These are phyloP conservation scores for Sarotherodon lohbergeri DNA, from an alignment of 2,113 vertebrate genomes.

Conservation along the genomic window DNA sequence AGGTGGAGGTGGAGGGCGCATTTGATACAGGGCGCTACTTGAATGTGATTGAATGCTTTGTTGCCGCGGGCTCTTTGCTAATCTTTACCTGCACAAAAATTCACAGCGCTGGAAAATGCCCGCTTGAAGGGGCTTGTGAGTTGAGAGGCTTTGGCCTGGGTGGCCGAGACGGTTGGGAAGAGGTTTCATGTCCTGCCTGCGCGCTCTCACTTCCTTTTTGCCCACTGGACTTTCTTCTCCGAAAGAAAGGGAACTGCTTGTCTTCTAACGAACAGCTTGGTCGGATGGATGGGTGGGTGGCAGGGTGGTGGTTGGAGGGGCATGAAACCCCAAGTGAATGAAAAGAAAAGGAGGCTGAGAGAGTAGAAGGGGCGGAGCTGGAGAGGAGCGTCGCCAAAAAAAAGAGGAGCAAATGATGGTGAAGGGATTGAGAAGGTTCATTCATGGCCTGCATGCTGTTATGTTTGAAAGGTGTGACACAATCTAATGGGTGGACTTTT, in stretches of 20 bases:
- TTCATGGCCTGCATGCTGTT: slow-evolving; percentile 66
- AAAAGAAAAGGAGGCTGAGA: slow-evolving; percentile 46
- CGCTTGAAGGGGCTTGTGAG: slow-evolving; percentile 63
- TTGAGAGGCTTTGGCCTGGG: slow-evolving; percentile 65
- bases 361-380: slow-evolving; percentile 19
- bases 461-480: slow-evolving; percentile 35
- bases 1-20: slow-evolving; percentile 82
- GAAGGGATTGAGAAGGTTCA: slow-evolving; percentile 86
- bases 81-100: slow-evolving; percentile 88
- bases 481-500: background rate
- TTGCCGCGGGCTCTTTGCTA: slow-evolving; percentile 79
- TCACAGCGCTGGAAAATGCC: slow-evolving; percentile 65
- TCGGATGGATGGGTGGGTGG: background rate
- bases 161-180: slow-evolving; percentile 47
- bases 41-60: slow-evolving; percentile 89
- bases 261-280: slow-evolving; percentile 69
- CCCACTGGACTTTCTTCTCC: slow-evolving; percentile 68
- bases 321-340: slow-evolving; percentile 39
- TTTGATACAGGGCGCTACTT: slow-evolving; percentile 86
- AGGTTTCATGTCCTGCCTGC: slow-evolving; percentile 26
- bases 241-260: slow-evolving; percentile 48
- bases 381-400: slow-evolving; percentile 18
- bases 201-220: background rate
- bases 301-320: background rate
- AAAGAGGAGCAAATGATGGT: slow-evolving; percentile 73